These are phyloP conservation scores for Hypanus sabinus DNA, from an alignment of 2,113 vertebrate genomes.

Conservation along the genomic window DNA sequence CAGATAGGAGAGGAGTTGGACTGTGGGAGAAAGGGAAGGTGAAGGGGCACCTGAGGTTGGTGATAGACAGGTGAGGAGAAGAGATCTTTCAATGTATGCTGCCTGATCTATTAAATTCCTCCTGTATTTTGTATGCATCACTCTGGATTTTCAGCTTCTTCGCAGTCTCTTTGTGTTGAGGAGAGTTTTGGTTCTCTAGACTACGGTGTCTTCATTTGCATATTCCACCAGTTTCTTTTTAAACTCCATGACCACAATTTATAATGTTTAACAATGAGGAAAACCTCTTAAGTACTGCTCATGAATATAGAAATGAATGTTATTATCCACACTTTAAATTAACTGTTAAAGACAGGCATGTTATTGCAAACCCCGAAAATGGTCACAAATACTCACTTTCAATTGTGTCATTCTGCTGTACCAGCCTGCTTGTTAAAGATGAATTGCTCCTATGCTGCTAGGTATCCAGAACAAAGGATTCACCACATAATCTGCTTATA, in stretches of 20 bases:
- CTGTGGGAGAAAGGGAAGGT: too few species aligned
- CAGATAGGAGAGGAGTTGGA: too few species aligned
- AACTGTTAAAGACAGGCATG: not conserved
- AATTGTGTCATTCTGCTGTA: not conserved
- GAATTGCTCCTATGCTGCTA: not conserved
- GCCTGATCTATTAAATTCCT: too few species aligned
- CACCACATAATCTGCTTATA: slow-evolving; percentile 14
- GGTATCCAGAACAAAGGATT: slow-evolving; percentile 7
- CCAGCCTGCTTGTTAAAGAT: not conserved
- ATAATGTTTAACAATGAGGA: not conserved
- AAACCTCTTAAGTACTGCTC: not conserved
- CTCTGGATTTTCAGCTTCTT: too few species aligned
- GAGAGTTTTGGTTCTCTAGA: not conserved
- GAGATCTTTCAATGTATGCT: too few species aligned
- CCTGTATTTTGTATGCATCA: too few species aligned
- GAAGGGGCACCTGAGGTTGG: too few species aligned
- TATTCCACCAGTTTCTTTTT: too few species aligned
- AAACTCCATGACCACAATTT: not conserved
- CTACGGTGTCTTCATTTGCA: not conserved
- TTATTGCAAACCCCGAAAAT: not conserved
- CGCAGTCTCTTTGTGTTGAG: too few species aligned
- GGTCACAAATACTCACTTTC: not conserved
- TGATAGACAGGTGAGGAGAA: too few species aligned
- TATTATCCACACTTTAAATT: not conserved
- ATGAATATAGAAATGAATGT: not conserved